Evolutionary conservation across 2,888 invertebrate genomes (phyloP).

Genomic region (Papilio gigon): DNA sequence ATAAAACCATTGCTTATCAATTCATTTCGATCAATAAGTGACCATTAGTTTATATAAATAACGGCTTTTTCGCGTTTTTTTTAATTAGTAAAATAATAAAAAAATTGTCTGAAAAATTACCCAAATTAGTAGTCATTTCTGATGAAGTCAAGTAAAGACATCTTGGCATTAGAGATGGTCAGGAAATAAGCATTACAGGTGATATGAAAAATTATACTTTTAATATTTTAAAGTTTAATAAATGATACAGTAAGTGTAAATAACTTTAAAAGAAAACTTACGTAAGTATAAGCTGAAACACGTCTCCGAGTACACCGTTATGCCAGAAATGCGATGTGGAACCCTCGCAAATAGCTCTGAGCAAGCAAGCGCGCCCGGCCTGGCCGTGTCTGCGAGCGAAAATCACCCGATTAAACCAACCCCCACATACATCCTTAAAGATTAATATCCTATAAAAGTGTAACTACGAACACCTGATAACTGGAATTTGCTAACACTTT

Average conservation of each 20-base stretch:
- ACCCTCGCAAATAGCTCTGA: slow-evolving; percentile 86
- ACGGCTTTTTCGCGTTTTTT: too few relatives aligned
- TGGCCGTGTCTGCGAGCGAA: slow-evolving; percentile 79
- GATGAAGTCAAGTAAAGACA: not conserved
- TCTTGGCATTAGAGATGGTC: not conserved
- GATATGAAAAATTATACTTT: not conserved
- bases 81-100: too few relatives aligned
- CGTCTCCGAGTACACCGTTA: slow-evolving; percentile 86
- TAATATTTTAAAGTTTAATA: not conserved
- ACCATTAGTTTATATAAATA: too few relatives aligned
- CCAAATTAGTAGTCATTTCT: too few relatives aligned
- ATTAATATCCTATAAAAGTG: slow-evolving; percentile 41
- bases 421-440: slow-evolving; percentile 38
- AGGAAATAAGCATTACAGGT: not conserved
- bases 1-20: too few relatives aligned
- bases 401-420: slow-evolving; percentile 36
- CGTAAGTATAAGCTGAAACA: slow-evolving; percentile 86
- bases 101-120: too few relatives aligned
- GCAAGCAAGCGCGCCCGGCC: slow-evolving; percentile 83
- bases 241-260: not conserved
- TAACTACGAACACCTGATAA: slow-evolving; percentile 36
- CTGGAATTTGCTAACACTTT: slow-evolving; percentile 36
- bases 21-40: too few relatives aligned
- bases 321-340: slow-evolving; percentile 79
- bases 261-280: slow-evolving; percentile 66